Evolutionary conservation across 2,797 vertebrate genomes (phyloP), one percentile per base, ranked within the genome.

Genomic region (Neosilurus hyrtlii): DNA sequence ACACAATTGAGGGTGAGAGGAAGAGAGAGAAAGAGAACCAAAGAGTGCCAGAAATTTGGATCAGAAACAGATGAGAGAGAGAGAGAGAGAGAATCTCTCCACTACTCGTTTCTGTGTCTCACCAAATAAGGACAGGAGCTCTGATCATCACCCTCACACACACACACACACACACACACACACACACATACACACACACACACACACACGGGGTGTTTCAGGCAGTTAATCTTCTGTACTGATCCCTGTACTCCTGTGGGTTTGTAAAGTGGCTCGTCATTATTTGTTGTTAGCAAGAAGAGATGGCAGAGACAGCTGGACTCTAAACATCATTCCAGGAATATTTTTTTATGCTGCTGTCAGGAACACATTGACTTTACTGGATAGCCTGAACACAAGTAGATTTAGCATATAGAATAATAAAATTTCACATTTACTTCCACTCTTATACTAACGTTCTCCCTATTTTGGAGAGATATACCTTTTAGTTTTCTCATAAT

Each of bases 51-150:
- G 63, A 24, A 59, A 37, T 59, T n/a, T 56, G 43, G 7, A 30
- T 68, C 65, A 75, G 63, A 43, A 0, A 43, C 43, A 43, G 8
- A 43, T 43, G 65, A 18, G 14, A 54, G 30, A 30, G 24, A 57
- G 51, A 56, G 66, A 68, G 66, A 43, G 66, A 68, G 63, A 66
- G 63, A 66, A 59, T 75, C 24, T 89, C 87, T 90, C 86, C 88
- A 90, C 85, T 91, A 91, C 91, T 91, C 94, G 85, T 91, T 90
- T 91, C 72, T 75, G 71, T 61, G 5, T 73, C 91, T 93, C 94
- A 95, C 93, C 94, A 95, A 96, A 96, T 90, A 94, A 94, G 94
- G 94, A 88, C 92, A 92, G 89, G 90, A 93, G 92, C 91, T 88
- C 89, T 85, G 79, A 80, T 59, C 88, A 87, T 82, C 86, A 86